These are phyloP conservation scores for Squalus acanthias DNA, from an alignment of 2,797 vertebrate genomes.

Conservation along the genomic window DNA sequence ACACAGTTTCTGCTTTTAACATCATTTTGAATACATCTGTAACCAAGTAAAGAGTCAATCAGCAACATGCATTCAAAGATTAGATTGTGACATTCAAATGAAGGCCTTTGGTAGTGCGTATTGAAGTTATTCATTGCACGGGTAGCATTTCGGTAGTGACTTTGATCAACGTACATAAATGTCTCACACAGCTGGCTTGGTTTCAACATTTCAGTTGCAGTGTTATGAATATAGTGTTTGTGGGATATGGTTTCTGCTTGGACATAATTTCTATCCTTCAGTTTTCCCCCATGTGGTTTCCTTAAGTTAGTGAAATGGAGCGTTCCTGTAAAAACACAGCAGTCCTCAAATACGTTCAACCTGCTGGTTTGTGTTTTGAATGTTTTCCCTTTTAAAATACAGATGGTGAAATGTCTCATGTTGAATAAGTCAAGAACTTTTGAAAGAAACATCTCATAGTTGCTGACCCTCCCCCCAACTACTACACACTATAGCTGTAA, in stretches of 20 bases:
- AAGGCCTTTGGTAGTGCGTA: not conserved
- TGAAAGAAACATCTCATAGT: not conserved
- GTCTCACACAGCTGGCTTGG: not conserved
- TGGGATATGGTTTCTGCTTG: not conserved
- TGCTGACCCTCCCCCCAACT: not conserved
- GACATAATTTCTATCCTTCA: not conserved
- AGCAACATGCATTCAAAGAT: not conserved
- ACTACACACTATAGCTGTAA: too few relatives aligned
- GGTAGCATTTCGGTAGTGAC: not conserved
- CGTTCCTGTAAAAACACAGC: not conserved
- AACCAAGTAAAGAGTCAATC: not conserved
- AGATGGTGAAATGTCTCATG: not conserved
- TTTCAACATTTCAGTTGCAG: not conserved
- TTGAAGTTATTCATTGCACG: not conserved
- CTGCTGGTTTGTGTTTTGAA: not conserved
- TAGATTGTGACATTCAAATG: not conserved
- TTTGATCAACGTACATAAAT: slow-evolving; percentile 7
- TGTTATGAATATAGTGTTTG: not conserved
- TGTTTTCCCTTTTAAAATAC: not conserved
- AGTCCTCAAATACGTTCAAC: not conserved
- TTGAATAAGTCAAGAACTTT: not conserved
- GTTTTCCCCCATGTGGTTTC: not conserved
- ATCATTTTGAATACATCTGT: not conserved
- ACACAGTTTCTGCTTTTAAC: not conserved
- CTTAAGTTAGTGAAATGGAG: not conserved